phyloP scores from a whole-genome alignment of 2,888 invertebrate species.

The Rhingia campestris region DNA sequence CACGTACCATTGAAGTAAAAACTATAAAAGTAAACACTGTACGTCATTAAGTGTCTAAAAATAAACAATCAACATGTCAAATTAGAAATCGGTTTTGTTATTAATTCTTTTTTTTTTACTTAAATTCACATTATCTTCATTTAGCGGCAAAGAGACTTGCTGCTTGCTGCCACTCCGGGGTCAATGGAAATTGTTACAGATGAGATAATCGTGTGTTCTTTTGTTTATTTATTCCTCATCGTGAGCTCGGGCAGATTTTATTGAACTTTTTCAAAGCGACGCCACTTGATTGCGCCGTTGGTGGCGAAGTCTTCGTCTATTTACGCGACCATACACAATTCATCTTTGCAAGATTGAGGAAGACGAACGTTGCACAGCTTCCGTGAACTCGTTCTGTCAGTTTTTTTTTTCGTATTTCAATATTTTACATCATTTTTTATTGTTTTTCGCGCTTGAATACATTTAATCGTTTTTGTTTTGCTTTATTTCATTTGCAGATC shows the following conservation, averaged over 20 bases:
- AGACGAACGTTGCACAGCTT: constrained; percentile 13
- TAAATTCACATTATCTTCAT: background rate
- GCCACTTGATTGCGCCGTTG: constrained; percentile 5
- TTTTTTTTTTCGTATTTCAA: constrained; percentile 7
- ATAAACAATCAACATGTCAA: constrained; percentile 12
- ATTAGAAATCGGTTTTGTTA: background rate
- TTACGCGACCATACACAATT: constrained; percentile 9
- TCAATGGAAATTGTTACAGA: constrained; percentile 53
- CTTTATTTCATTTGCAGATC: constrained; percentile 78
- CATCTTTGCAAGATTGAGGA: constrained; percentile 29
- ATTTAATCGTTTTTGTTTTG: constrained; percentile 3
- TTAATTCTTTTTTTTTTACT: background rate
- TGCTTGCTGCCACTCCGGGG: constrained; percentile 20
- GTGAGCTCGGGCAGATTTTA: constrained; percentile 15
- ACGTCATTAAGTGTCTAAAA: constrained; percentile 28
- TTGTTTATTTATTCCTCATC: constrained; percentile 48
- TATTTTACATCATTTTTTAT: background rate
- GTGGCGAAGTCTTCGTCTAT: background rate
- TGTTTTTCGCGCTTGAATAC: background rate
- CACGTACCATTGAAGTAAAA: constrained; percentile 17
- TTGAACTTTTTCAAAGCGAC: constrained; percentile 28
- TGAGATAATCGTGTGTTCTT: constrained; percentile 45
- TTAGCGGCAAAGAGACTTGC: background rate
- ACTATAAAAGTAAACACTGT: background rate
- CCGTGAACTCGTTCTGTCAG: constrained; percentile 8